phyloP scores from a whole-genome alignment of 2,888 invertebrate species.

The Thyatira batis region DNA sequence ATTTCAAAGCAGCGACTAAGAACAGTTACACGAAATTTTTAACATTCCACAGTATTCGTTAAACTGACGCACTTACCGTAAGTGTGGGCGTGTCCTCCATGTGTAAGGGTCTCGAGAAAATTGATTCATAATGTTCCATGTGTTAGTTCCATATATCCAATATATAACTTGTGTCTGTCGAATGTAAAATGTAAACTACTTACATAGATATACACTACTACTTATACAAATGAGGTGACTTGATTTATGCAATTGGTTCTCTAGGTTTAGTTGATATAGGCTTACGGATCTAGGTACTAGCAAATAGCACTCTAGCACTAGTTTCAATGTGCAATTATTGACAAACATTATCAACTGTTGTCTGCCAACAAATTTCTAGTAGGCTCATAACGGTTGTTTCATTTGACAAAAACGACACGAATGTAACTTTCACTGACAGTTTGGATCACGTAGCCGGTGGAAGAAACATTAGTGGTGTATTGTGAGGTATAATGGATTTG shows the following conservation, averaged over 20 bases:
- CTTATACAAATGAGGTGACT: constrained; percentile 21
- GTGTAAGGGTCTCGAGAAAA: constrained; percentile 15
- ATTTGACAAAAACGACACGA: constrained; percentile 51
- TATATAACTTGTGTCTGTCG: neutral
- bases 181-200: constrained; percentile 12
- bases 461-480: constrained; percentile 52
- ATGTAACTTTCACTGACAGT: constrained; percentile 67
- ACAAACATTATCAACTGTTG: constrained; percentile 2
- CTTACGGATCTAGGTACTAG: no score
- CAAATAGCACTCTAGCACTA: no score
- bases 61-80: constrained; percentile 35
- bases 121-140: constrained; percentile 11
- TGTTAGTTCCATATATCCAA: constrained; percentile 9
- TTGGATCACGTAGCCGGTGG: constrained; percentile 50
- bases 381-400: constrained; percentile 44
- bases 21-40: constrained; percentile 71
- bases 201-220: constrained; percentile 20
- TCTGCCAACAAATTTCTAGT: constrained; percentile 13
- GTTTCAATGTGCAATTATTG: constrained; percentile 5
- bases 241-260: constrained; percentile 29
- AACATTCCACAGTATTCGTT: constrained; percentile 60
- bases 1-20: constrained; percentile 33
- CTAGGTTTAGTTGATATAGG: neutral
- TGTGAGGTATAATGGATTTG: constrained; percentile 59
- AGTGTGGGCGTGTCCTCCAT: constrained; percentile 42